phyloP scores from a whole-genome alignment of 2,888 invertebrate species.

The Microctonus hyperodae region DNA sequence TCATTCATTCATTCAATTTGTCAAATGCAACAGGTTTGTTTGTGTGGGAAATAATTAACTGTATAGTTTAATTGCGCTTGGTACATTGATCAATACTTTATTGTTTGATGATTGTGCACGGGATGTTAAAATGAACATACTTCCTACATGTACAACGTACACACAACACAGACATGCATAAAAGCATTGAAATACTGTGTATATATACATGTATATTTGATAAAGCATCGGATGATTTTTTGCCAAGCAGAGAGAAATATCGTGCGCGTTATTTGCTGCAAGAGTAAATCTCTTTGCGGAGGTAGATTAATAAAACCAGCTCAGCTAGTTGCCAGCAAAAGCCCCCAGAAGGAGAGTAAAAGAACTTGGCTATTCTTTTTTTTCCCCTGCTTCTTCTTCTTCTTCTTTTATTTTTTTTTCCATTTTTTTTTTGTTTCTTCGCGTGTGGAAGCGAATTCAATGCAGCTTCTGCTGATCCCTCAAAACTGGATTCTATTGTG shows the following conservation, averaged over 20 bases:
- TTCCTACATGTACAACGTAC: neutral
- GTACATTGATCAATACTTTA: slow-evolving; percentile 1
- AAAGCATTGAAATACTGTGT: no score
- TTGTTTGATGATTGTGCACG: neutral
- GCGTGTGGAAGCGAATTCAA: slow-evolving; percentile 47
- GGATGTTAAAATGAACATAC: neutral
- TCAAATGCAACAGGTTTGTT: slow-evolving; percentile 2
- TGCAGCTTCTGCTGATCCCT: slow-evolving; percentile 55
- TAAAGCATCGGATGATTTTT: neutral
- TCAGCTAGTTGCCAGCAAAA: slow-evolving; percentile 51
- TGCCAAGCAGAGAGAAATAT: slow-evolving; percentile 28
- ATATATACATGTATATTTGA: neutral
- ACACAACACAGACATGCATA: no score
- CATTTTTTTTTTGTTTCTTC: neutral
- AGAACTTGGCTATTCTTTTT: slow-evolving; percentile 7
- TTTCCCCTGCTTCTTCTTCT: neutral
- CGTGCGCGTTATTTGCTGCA: slow-evolving; percentile 22
- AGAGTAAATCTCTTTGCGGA: slow-evolving; percentile 46
- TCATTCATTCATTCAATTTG: neutral
- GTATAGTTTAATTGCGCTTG: neutral
- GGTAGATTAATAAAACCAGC: slow-evolving; percentile 61
- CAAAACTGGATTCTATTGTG: slow-evolving; percentile 49
- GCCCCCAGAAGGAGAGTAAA: slow-evolving; percentile 25
- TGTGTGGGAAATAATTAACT: neutral
- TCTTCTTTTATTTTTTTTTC: neutral